Evolutionary conservation across 2,888 invertebrate genomes (phyloP).

Genomic region (Caenorhabditis sp.): DNA sequence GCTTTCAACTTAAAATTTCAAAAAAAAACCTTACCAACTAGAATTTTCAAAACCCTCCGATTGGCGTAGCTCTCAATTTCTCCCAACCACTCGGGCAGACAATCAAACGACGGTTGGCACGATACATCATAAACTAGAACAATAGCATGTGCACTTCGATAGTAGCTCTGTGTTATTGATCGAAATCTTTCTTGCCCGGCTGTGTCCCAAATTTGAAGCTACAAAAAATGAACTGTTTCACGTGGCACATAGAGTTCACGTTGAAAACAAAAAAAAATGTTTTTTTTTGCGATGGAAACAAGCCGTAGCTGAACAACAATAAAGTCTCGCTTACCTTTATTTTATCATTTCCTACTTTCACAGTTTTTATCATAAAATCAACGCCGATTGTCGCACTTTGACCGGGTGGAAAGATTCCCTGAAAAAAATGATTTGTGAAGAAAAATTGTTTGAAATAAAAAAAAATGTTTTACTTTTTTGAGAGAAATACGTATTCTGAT

Average conservation of each 20-base stretch:
- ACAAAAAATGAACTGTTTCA: conserved; percentile 55
- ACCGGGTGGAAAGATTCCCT: conserved; percentile 94
- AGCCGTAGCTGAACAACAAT: background rate
- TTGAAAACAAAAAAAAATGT: background rate
- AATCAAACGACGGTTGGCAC: conserved; percentile 96
- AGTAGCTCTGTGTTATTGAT: conserved; percentile 89
- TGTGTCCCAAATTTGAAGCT: conserved; percentile 99
- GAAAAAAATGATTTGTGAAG: conserved; percentile 47
- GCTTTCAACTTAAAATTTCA: background rate
- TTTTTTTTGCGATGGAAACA: no score
- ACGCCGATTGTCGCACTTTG: conserved; percentile 98
- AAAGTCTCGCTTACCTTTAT: conserved; percentile 71
- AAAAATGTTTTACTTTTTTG: background rate
- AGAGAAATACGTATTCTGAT: no score
- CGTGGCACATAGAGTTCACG: no score
- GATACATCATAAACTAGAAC: conserved; percentile 94
- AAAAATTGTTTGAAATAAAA: no score
- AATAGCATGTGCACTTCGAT: conserved; percentile 83
- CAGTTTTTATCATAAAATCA: conserved; percentile 99
- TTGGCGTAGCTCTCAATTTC: conserved; percentile 98
- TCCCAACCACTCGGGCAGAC: conserved; percentile 92
- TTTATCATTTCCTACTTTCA: conserved; percentile 82
- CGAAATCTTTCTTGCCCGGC: conserved; percentile 94
- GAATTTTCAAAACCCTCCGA: conserved; percentile 88
- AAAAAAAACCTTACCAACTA: conserved; percentile 80